Conservation (phyloP, 2,797 vertebrate genomes). For the Muraenolepis orangiensis region DNA sequence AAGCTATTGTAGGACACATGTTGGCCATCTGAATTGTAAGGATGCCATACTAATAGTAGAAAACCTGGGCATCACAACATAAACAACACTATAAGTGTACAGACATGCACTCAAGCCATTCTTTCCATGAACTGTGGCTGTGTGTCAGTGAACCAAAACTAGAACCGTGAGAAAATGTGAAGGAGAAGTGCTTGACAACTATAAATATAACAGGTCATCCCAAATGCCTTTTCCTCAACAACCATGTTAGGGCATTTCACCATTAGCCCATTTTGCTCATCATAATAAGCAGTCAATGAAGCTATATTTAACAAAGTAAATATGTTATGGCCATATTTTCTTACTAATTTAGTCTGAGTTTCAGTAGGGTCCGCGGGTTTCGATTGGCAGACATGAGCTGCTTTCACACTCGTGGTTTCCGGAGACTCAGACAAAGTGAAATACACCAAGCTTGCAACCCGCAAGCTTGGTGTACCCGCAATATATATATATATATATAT, state of each 20-base stretch:
- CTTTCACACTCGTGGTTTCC: neutral
- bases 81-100: neutral
- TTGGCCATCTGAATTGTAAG: no score
- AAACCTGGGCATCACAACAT: no score
- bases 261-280: neutral
- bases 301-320: neutral
- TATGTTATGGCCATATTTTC: neutral
- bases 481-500: neutral
- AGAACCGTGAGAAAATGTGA: neutral
- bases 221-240: neutral
- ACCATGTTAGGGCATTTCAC: slow-evolving; percentile 2
- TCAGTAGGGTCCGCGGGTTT: neutral
- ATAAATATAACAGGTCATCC: neutral
- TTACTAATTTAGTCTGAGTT: neutral
- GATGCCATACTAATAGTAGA: no score
- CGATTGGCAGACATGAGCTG: neutral
- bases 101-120: no score
- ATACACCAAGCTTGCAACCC: neutral
- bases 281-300: neutral
- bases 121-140: neutral
- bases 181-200: neutral
- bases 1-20: neutral
- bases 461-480: no score
- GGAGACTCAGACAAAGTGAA: neutral
- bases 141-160: neutral